Evolutionary conservation across 1,140 invertebrate species (phyloP), one percentile per base, ranked within the genome.

Genomic region (Diorhabda carinulata): DNA sequence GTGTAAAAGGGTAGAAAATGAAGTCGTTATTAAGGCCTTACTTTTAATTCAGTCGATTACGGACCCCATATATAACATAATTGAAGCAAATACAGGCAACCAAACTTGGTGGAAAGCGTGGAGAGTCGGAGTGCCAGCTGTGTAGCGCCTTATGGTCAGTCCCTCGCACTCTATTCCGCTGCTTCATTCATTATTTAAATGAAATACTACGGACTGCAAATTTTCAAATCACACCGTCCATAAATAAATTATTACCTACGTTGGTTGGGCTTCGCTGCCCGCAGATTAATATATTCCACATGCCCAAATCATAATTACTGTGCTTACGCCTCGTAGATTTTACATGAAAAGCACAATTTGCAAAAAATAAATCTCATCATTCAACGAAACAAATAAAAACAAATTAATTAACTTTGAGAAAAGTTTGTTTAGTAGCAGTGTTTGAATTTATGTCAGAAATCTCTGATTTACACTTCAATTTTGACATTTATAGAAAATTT

Each of bases 11-110:
- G 25, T 25, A 52, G 47, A n/a, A n/a, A n/a, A 52, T 52, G n/a
- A 4, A 52, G 47, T 52, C 47, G n/a, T 52, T 52, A n/a, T 52
- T 52, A 52, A 52, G 47, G 47, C 47, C 47, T n/a, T 52, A 52
- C 47, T 52, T 52, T 52, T 52, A 52, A 52, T 52, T 52, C 47
- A 3, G 47, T 52, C 47, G 47, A 52, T 52, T 52, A 52, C 47
- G n/a, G 47, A 52, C 47, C 47, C 47, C 47, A 52, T 52, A 52
- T 52, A 52, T 52, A 52, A 52, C 47, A 52, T 52, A 52, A 52
- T 52, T 52, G 47, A 52, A 52, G 47, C 47, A 52, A 52, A 52
- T 52, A 52, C 47, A 52, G 47, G 47, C 47, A 52, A 52, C 47
- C n/a, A 52, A 52, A 52, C 6, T 52, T 52, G 47, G n/a, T 52